A percentile compares a stretch with the other conserved stretches of the same genome.
These are phyloP conservation scores for Trichogramma dendrolimi DNA, from an alignment of 2,888 invertebrate genomes.

Conservation along the genomic window DNA sequence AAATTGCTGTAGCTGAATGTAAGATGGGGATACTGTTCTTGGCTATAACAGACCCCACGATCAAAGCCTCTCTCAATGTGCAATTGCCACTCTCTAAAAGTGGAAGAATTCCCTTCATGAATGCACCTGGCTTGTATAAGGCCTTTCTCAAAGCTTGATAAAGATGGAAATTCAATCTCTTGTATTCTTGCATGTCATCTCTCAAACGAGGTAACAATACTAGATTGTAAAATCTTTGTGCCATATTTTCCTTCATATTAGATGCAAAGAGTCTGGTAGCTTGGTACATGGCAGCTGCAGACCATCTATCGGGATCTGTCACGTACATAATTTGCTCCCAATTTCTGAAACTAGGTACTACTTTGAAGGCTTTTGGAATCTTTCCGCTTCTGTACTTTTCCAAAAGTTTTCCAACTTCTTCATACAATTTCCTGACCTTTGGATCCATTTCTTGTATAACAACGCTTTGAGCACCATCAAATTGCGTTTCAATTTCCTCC, in stretches of 20 bases:
- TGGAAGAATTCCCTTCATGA: slow-evolving; percentile 89
- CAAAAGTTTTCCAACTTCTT: slow-evolving; percentile 83
- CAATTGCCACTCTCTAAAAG: slow-evolving; percentile 84
- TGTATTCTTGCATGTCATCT: slow-evolving; percentile 94
- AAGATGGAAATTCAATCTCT: slow-evolving; percentile 91
- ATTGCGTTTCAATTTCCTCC: slow-evolving; percentile 80
- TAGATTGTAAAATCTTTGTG: slow-evolving; percentile 89
- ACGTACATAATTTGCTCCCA: slow-evolving; percentile 90
- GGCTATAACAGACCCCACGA: slow-evolving; percentile 86
- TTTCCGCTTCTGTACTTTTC: slow-evolving; percentile 90
- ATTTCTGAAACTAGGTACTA: slow-evolving; percentile 84
- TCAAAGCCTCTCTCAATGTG: slow-evolving; percentile 91
- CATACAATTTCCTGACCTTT: slow-evolving; percentile 79
- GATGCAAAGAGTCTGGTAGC: slow-evolving; percentile 95
- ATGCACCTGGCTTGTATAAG: slow-evolving; percentile 94
- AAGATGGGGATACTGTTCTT: slow-evolving; percentile 90
- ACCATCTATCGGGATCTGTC: slow-evolving; percentile 89
- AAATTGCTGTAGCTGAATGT: slow-evolving; percentile 90
- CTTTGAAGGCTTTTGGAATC: slow-evolving; percentile 96
- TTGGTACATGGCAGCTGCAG: slow-evolving; percentile 96
- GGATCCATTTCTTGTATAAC: slow-evolving; percentile 82
- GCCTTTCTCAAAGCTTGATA: slow-evolving; percentile 91
- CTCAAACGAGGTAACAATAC: slow-evolving; percentile 88
- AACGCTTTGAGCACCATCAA: slow-evolving; percentile 73
- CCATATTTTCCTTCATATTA: slow-evolving; percentile 92